Base-by-base conservation (phyloP, 2,797 vertebrate species). In the Clamator glandarius region DNA sequence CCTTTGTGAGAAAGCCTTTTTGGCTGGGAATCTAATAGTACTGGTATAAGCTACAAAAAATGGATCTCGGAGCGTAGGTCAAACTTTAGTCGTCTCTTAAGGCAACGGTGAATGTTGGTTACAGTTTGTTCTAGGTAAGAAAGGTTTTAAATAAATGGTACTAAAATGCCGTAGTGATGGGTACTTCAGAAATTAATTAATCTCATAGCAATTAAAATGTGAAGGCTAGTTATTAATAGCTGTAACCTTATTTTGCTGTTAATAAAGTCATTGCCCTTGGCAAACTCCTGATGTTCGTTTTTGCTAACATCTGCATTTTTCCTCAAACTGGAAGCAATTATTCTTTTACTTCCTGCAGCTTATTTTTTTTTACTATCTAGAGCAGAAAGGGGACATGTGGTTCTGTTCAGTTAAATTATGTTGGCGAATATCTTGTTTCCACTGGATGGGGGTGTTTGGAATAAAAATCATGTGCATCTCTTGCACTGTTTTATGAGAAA, bases 241-340 rank as follows among this genome's bases (percentile, higher is more conserved):
- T 72, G 4, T 87, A 88, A 78, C 80, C 42, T 88, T 85, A 61
- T 72, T 87, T 92, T 92, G 46, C 81, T 86, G 59, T 66, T 83
- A 68, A 39, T n/a, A 24, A 73, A 86, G 79, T 90, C 69, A 26
- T 62, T 96, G 87, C 35, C 90, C 51, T 92, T 89, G 90, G 48
- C 46, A 87, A 89, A 77, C 54, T 69, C 46, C 8, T 15, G 19
- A 29, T 66, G 57, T 42, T 70, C 3, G 18, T 36, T 89, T 88
- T 91, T 84, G 35, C 58, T 82, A 44, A 55, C 11, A 18, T 58
- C 62, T 77, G 31, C 15, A 24, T 51, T 70, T 72, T 61, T n/a
- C 46, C 31, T 24, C 18, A 62, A 21, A 63, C 44, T 87, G 54
- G 54, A 91, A 87, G 44, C 64, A 80, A 41, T 51, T 87, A 26